Base-by-base conservation (phyloP, 2,113 vertebrate species). In the Takifugu flavidus region DNA sequence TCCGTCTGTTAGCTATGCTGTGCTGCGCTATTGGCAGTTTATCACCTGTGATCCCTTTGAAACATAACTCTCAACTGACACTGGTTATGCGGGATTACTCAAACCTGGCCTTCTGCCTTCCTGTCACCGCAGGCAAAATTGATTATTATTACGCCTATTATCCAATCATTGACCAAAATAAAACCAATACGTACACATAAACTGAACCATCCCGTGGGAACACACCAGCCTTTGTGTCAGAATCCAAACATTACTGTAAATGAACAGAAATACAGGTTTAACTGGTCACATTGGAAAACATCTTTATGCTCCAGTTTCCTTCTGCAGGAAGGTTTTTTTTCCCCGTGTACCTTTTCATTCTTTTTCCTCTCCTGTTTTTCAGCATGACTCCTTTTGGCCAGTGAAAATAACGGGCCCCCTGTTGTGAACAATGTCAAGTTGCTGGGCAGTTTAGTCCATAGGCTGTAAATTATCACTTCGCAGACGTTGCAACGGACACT, bases 361-460 rank as follows among this genome's bases (percentile, higher is more conserved):
- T 56, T 13, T 34, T 52, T 42, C 47, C 56, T 34, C 0, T 2
- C 57, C n/a, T 59, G 7, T 47, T 47, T 47, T 47, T 14, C 45
- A 47, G 13, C 5, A 15, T 12, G 15, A 12, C 45, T 47, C 13
- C 13, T 43, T 46, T 53, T 69, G 20, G 46, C 61, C 49, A 49
- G 46, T 65, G 68, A 45, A 77, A 75, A 72, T 57, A 65, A 52
- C 13, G 42, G 27, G 45, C 43, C 70, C 65, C 31, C 66, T 39
- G 49, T 51, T 42, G 43, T 62, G 78, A 85, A 90, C 82, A 86
- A 86, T 84, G 67, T 45, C 67, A 71, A 61, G 88, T 89, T 90
- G 88, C 90, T 54, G 69, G 87, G 88, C 87, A 91, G 88, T 88
- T 90, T 87, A 78, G 79, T 78, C 72, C 77, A 72, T 71, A 64